Evolutionary conservation across 2,113 vertebrate genomes (phyloP).

Genomic region (Stigmatopora nigra): DNA sequence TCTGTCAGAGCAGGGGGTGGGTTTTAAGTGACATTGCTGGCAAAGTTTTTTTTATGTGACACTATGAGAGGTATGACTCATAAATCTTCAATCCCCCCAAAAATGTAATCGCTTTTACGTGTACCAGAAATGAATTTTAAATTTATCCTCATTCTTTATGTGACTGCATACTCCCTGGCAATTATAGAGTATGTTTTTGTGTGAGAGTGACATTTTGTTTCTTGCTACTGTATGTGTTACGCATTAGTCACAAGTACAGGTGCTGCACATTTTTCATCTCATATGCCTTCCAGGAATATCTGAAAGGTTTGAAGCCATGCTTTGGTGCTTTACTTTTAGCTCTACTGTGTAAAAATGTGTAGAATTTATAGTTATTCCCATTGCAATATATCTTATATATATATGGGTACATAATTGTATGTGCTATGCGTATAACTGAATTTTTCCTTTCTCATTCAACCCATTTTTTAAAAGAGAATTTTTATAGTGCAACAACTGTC

Average conservation of each 20-base stretch:
- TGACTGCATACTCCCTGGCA: constrained; percentile 13
- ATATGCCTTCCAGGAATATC: constrained; percentile 35
- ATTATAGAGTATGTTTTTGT: constrained; percentile 9
- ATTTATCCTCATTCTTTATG: constrained; percentile 20
- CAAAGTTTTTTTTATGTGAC: constrained; percentile 32
- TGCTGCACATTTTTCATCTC: constrained; percentile 35
- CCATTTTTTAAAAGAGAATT: no score
- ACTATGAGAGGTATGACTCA: neutral
- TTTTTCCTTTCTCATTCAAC: no score
- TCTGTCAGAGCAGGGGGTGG: constrained; percentile 43
- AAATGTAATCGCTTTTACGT: neutral
- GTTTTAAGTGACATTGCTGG: constrained; percentile 39
- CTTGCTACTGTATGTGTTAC: constrained; percentile 12
- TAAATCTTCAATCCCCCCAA: neutral
- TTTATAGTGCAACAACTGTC: no score
- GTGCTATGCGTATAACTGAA: no score
- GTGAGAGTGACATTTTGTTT: constrained; percentile 9
- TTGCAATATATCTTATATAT: neutral
- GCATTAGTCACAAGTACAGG: constrained; percentile 28
- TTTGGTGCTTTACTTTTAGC: constrained; percentile 9
- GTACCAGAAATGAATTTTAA: neutral
- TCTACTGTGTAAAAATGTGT: neutral
- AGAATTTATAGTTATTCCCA: neutral
- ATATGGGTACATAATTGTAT: no score
- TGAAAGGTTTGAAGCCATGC: constrained; percentile 8